Percentiles rank a stretch among this genome's conserved stretches.
These are phyloP conservation scores for Xanthia icteritia DNA, from an alignment of 2,888 invertebrate species.

Conservation along the genomic window DNA sequence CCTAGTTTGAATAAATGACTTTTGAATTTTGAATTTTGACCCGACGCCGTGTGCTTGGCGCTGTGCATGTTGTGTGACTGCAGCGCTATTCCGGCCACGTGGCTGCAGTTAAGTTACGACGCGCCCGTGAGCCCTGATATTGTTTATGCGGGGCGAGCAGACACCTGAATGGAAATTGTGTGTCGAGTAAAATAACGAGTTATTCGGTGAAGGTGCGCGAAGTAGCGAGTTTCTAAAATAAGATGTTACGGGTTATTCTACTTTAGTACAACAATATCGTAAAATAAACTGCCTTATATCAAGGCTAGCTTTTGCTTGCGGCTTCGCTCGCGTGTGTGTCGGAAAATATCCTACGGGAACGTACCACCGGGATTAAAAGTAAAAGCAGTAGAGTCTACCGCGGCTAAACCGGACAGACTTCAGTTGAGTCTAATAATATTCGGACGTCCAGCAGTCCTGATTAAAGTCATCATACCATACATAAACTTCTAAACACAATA, in stretches of 20 bases:
- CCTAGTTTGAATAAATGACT: no score
- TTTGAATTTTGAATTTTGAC: no score
- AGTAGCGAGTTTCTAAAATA: background rate
- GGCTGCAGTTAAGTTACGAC: conserved; percentile 19
- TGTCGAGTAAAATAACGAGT: conserved; percentile 18
- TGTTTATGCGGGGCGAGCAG: conserved; percentile 17
- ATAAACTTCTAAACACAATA: background rate
- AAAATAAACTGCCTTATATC: background rate
- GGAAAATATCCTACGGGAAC: background rate
- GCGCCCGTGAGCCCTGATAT: conserved; percentile 14
- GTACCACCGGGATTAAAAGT: no score
- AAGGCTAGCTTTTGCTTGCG: background rate
- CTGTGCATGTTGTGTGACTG: conserved; percentile 1
- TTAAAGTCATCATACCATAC: background rate
- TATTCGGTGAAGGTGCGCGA: background rate
- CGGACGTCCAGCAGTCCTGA: no score
- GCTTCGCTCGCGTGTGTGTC: no score
- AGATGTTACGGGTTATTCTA: background rate
- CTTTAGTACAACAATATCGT: background rate
- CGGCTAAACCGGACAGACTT: background rate
- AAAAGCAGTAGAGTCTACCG: background rate
- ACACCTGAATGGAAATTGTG: conserved; percentile 25
- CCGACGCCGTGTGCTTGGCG: no score
- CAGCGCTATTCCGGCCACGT: conserved; percentile 20
- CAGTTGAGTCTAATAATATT: background rate